These are phyloP conservation scores for Artemisiospiza belli DNA, from an alignment of 2,113 vertebrate genomes.

Conservation along the genomic window DNA sequence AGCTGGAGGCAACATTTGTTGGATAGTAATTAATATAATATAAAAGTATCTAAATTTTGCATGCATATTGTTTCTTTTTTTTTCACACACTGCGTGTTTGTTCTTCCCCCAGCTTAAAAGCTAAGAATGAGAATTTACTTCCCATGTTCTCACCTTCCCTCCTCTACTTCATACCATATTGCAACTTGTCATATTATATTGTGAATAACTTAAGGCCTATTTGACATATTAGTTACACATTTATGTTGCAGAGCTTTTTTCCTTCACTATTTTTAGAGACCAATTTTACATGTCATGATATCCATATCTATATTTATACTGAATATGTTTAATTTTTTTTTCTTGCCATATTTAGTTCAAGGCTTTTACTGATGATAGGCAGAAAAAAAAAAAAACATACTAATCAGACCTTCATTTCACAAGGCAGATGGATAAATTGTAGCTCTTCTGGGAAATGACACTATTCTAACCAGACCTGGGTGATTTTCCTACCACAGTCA, in stretches of 20 bases:
- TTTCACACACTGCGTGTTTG: constrained; percentile 13
- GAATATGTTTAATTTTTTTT: background rate
- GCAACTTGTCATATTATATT: constrained; percentile 41
- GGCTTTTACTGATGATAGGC: background rate
- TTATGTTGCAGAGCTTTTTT: constrained; percentile 2
- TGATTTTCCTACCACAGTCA: background rate
- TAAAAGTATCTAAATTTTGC: constrained; percentile 35
- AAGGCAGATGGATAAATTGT: background rate
- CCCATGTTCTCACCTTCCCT: background rate
- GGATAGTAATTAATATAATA: constrained; percentile 53
- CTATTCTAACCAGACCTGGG: background rate
- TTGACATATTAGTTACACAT: constrained; percentile 22
- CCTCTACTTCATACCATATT: constrained; percentile 27
- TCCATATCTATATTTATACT: background rate
- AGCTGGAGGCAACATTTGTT: constrained; percentile 51
- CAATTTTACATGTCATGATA: background rate
- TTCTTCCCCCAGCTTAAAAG: constrained; percentile 7
- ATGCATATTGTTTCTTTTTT: constrained; percentile 42
- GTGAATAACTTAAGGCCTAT: constrained; percentile 8
- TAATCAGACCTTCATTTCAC: background rate
- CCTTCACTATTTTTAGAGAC: constrained; percentile 36
- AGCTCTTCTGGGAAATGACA: background rate
- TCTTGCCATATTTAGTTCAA: constrained; percentile 5
- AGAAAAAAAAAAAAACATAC: background rate
- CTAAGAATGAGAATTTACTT: constrained; percentile 34